A percentile compares a stretch with the other conserved stretches of the same genome.
phyloP scores from a whole-genome alignment of 2,113 vertebrate species.

The Siniperca chuatsi region DNA sequence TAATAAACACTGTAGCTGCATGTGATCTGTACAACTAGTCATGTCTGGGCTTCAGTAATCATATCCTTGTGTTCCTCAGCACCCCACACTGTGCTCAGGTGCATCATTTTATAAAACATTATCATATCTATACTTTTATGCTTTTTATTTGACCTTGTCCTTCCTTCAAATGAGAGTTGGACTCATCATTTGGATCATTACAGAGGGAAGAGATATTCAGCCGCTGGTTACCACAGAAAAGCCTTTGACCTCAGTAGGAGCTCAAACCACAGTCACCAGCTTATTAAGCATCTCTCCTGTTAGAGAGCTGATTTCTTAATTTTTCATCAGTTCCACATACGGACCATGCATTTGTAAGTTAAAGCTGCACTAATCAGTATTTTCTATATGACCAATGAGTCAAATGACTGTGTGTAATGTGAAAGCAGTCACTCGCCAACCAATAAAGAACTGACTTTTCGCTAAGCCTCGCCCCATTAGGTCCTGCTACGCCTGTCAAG shows the following conservation, averaged over 20 bases:
- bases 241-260: not conserved
- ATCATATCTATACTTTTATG: not conserved
- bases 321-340: not conserved
- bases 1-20: constrained; percentile 10
- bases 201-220: not conserved
- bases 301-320: not conserved
- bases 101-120: not conserved
- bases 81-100: not conserved
- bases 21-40: constrained; percentile 4
- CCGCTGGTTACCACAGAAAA: not conserved
- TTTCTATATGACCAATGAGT: not conserved
- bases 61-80: not conserved
- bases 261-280: not conserved
- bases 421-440: not conserved
- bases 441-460: too few species aligned
- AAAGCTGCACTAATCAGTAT: not conserved
- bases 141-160: not conserved
- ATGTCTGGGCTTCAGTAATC: not conserved
- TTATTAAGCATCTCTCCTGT: not conserved
- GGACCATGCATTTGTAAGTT: not conserved
- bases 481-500: not conserved
- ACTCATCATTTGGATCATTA: not conserved
- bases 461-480: not conserved
- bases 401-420: not conserved
- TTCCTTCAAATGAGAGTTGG: not conserved